These are phyloP conservation scores for Coptodon rendalli DNA, from an alignment of 2,113 vertebrate species.

Conservation along the genomic window DNA sequence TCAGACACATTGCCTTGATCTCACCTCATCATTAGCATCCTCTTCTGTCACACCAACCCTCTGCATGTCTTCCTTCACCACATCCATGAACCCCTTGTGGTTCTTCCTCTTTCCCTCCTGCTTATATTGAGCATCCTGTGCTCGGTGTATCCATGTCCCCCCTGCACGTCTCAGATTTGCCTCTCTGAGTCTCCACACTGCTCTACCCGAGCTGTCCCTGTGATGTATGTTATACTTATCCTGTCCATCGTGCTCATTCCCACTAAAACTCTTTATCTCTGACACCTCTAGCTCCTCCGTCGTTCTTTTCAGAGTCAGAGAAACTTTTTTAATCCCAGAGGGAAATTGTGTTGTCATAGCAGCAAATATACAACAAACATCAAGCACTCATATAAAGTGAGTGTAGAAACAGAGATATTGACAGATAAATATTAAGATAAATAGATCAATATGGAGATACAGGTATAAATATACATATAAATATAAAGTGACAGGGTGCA, in stretches of 20 bases:
- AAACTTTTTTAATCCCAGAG: accelerated
- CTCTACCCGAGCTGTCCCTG: neutral
- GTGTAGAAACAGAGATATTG: neutral
- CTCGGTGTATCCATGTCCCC: neutral
- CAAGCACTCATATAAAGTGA: accelerated
- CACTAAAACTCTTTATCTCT: neutral
- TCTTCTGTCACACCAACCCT: neutral
- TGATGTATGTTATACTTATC: neutral
- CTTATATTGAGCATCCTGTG: neutral
- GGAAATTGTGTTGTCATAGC: neutral
- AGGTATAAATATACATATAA: too few relatives aligned
- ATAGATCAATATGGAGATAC: too few relatives aligned
- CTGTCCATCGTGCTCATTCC: neutral
- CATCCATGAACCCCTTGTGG: neutral
- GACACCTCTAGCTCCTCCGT: neutral
- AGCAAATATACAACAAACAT: neutral
- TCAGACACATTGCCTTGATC: neutral
- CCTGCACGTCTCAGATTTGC: neutral
- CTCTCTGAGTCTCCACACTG: neutral
- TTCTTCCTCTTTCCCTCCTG: neutral
- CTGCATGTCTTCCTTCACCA: neutral
- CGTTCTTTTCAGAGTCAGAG: neutral
- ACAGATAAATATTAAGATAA: neutral
- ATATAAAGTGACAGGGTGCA: accelerated
- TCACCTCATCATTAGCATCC: neutral